These are phyloP conservation scores for Odontamblyopus rebecca DNA, from an alignment of 2,797 vertebrate species.

Conservation along the genomic window DNA sequence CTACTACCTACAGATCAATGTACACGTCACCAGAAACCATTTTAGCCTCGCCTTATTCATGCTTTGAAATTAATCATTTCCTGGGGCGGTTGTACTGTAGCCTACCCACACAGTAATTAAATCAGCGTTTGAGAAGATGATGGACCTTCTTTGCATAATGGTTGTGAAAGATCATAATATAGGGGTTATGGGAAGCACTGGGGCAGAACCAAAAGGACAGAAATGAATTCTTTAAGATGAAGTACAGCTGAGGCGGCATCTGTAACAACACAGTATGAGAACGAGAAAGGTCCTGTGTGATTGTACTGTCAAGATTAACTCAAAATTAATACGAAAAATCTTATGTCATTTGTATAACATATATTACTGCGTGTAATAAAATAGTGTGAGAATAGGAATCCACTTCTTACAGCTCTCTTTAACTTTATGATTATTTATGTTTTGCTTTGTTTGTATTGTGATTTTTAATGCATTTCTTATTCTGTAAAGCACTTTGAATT, in stretches of 20 bases:
- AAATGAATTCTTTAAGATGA: constrained; percentile 14
- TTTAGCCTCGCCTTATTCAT: constrained; percentile 20
- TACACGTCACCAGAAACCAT: constrained; percentile 8
- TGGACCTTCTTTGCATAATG: constrained; percentile 35
- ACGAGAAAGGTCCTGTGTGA: too few species aligned
- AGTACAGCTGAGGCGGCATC: constrained; percentile 22
- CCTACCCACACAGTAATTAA: constrained; percentile 45
- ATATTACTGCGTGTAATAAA: too few species aligned
- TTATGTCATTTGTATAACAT: too few species aligned
- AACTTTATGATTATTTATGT: too few species aligned
- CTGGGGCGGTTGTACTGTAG: constrained; percentile 32
- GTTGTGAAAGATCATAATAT: constrained; percentile 30
- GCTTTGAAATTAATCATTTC: constrained; percentile 48
- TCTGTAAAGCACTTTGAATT: too few species aligned
- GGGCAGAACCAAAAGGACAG: constrained; percentile 39
- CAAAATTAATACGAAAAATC: too few species aligned
- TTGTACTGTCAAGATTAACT: too few species aligned
- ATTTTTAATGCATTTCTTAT: too few species aligned
- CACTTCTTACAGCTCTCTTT: too few species aligned
- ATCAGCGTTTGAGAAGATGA: constrained; percentile 27
- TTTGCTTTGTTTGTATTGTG: too few species aligned
- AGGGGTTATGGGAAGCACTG: constrained; percentile 14
- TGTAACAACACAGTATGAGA: constrained; percentile 20
- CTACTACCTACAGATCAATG: constrained; percentile 18
- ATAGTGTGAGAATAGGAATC: too few species aligned